Base-by-base conservation (phyloP, 1,140 invertebrate genomes). In the Rhagoletis zephyria region DNA sequence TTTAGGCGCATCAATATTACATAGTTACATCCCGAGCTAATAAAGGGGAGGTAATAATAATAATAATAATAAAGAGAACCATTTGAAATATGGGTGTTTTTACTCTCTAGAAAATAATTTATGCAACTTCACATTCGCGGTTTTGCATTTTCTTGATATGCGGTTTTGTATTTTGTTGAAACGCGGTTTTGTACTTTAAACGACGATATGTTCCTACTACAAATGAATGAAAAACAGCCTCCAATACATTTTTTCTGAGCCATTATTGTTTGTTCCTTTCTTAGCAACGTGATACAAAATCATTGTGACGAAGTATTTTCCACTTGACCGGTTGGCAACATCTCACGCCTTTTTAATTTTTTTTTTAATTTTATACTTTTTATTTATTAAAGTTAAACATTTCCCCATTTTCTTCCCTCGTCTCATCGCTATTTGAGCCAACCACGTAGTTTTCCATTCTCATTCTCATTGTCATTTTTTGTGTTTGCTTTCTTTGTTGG, bases 401-500 rank as follows among this genome's bases (percentile, higher is more conserved):
- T 77, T 48, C 10, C 16, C 45, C 48, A 19, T 30, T 30, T 56
- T 19, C 2, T 81, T 56, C 56, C 48, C 9, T 56, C 12, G 14
- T 42, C 48, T n/a, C 14, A 81, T 56, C 4, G 14, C 48, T 5
- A 56, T 48, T 56, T 51, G n/a, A 30, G 19, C 74, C 4, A 19
- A 81, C 2, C 74, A 81, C 74, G 19, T 10, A 56, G 10, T 10
- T 59, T 81, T 12, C 10, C 48, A n/a, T 16, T 30, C 30, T 30
- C 48, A 42, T 56, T 10, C 48, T 7, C 48, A 56, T 56, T 81
- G 48, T 56, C 60, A 30, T 30, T 30, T 30, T 19, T 14, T 7
- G 65, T n/a, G 60, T 65, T 51, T 45, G 85, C 19, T 65, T 64
- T 60, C 10, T 9, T 65, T 86, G 59, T 30, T 56, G 45, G 85